Base-by-base conservation (phyloP, 2,797 vertebrate genomes). In the Girardinus metallicus region DNA sequence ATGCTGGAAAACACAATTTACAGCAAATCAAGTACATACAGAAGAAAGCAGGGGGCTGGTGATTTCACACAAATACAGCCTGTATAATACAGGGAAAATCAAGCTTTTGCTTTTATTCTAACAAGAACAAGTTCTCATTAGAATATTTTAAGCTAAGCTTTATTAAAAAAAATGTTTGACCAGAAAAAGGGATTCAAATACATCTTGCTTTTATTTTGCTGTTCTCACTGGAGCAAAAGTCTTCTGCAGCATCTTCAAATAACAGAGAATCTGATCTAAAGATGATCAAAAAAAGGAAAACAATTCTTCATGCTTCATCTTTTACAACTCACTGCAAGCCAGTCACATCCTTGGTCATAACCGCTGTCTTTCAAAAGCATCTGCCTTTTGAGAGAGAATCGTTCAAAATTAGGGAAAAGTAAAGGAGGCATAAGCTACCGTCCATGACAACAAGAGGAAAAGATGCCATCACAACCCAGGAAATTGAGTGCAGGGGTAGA, bases 171-270 rank as follows among this genome's bases (percentile, higher is more conserved):
- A 47, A 44, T 18, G 0, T 77, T 57, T 74, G 16, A 16, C 2
- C 5, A 71, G 6, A 64, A 77, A 10, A 62, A 46, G 41, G 70
- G 31, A 77, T 36, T 46, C 1, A 80, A 53, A 41, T 34, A 57
- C 7, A 72, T 16, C 13, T 12, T 7, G 5, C 44, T 36, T 80
- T 51, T n/a, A 70, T 77, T 81, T 77, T 64, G 36, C 43, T 73
- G 41, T 78, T 80, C 84, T 51, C 2, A 5, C 74, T 81, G 87
- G 84, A 91, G 85, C 85, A 93, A 94, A 91, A 92, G 90, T 83
- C 82, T n/a, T 72, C 87, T 74, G 77, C 31, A 81, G 43, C 76
- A 76, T 88, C 70, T 78, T 16, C 5, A 74, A 84, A 84, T 39
- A 43, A 29, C 15, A 80, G 41, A 77, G 64, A 79, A 84, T 41